Evolutionary conservation across 2,888 invertebrate genomes (phyloP), one percentile per base, ranked within the genome.

Genomic region (Rotaria socialis): DNA sequence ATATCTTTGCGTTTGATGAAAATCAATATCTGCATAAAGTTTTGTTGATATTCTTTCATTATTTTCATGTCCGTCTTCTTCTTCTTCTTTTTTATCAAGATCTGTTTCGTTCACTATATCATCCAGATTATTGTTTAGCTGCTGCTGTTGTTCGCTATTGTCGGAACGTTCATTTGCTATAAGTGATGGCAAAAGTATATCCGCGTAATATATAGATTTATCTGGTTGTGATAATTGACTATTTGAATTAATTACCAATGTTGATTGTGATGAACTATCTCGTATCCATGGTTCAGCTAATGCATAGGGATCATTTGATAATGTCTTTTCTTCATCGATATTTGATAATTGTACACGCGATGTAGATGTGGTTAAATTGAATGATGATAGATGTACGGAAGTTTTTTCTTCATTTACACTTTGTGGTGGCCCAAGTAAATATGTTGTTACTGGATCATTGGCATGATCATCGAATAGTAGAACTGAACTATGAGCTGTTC

Each of bases 21-120:
- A 67, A 67, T 67, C 67, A 67, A 67, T 67, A 19, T 67, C 67
- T 35, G 67, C 35, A 35, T 67, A 67, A 67, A 67, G 35, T 67
- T 67, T 67, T 41, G 67, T 41, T 27, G 67, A 41, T 67, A 35
- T 27, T 67, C 14, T 35, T 19, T 67, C 67, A 11, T 35, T 16
- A 19, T 16, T 67, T 67, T 67, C 67, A 67, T 14, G 14, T 5
- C 35, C 67, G 2, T 67, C 14, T 67, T 67, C 67, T 6, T 35
- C 35, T 35, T 67, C 67, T 19, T 67, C 14, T 67, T 67, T 35
- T 6, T 67, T 19, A 67, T 19, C 35, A 67, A 14, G 19, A 67
- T 67, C 35, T 0, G 0, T 16, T 35, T 67, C 67, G 6, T 35
- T 27, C 19, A 2, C 35, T 7, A 16, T 16, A 35, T 67, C 67